Evolutionary conservation across 2,888 invertebrate species (phyloP), one percentile per base, ranked within the genome.

Genomic region (Desoria tigrina): DNA sequence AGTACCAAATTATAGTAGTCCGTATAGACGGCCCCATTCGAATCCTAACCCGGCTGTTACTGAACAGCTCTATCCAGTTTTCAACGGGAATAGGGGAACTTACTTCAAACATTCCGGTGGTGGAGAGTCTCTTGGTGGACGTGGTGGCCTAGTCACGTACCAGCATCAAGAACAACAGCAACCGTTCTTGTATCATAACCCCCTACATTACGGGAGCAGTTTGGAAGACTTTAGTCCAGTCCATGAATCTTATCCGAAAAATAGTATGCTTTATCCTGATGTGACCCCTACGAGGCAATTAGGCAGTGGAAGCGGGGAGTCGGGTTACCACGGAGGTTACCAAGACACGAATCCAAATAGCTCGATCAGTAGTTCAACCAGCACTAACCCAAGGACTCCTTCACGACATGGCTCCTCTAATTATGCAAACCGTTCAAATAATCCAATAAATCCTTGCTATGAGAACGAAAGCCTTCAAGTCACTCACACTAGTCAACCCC

Each of bases 391-490:
- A 80, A 79, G 54, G 78, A 79, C 51, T 79, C 79, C 60, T 79
- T 79, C 74, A 63, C 50, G 75, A 73, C 71, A 71, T 24, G 50
- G 42, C 14, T 26, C 58, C 4, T n/a, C 63, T 14, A 37, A 37
- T 24, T 55, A 24, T 26, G 24, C 42, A 16, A 16, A 45, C 16
- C 45, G 45, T 18, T 45, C 45, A 6, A 45, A 45, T 24, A 51
- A 51, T 16, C 24, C 51, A 24, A 51, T 16, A 7, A 11, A 86
- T 79, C 86, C 86, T 50, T 85, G 83, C 56, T 87, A 86, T 79
- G 88, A 87, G 72, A 32, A 32, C 32, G 82, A 78, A 54, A 82
- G 81, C 63, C 54, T 63, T 28, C 23, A 63, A n/a, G 66, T 63
- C 26, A 68, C 64, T 61, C 63, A 73, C 63, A 71, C 70, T 61